Evolutionary conservation across 2,888 invertebrate genomes (phyloP).

Genomic region (Tinea pellionella): DNA sequence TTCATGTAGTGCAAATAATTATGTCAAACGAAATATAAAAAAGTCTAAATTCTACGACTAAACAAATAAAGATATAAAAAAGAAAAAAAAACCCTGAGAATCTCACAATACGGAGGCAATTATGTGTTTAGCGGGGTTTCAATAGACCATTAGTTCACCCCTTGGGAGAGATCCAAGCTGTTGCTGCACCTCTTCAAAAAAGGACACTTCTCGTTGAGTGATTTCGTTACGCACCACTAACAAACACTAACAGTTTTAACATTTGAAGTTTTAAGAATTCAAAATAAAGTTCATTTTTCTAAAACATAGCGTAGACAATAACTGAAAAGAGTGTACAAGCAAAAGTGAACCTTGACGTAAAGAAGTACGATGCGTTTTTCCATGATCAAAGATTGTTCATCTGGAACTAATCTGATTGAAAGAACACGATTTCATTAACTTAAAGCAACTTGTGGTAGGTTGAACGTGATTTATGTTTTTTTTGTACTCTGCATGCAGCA

Average conservation of each 20-base stretch:
- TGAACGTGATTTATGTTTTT: background rate
- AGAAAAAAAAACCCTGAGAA: background rate
- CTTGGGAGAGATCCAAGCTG: slow-evolving; percentile 31
- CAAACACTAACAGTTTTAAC: background rate
- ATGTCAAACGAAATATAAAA: background rate
- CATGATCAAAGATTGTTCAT: background rate
- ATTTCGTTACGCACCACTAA: slow-evolving; percentile 27
- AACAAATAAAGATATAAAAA: slow-evolving; percentile 1
- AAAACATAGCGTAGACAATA: background rate
- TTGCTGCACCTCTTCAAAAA: slow-evolving; percentile 24
- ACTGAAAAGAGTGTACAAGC: background rate
- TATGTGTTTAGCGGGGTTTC: slow-evolving; percentile 32
- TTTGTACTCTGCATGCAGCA: background rate
- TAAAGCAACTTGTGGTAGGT: slow-evolving; percentile 11
- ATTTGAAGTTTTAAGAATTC: background rate
- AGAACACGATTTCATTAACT: slow-evolving; percentile 1
- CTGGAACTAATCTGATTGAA: slow-evolving; percentile 11
- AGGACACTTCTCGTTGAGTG: slow-evolving; percentile 22
- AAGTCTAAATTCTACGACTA: background rate
- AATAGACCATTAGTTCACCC: slow-evolving; percentile 32
- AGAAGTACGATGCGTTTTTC: background rate
- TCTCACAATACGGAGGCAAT: slow-evolving; percentile 6
- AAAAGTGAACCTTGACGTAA: background rate
- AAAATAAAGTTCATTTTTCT: background rate
- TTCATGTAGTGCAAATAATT: background rate